A percentile compares a stretch with the other conserved stretches of the same genome.
Conservation (phyloP, 2,113 vertebrate genomes). For the Bos javanicus region DNA sequence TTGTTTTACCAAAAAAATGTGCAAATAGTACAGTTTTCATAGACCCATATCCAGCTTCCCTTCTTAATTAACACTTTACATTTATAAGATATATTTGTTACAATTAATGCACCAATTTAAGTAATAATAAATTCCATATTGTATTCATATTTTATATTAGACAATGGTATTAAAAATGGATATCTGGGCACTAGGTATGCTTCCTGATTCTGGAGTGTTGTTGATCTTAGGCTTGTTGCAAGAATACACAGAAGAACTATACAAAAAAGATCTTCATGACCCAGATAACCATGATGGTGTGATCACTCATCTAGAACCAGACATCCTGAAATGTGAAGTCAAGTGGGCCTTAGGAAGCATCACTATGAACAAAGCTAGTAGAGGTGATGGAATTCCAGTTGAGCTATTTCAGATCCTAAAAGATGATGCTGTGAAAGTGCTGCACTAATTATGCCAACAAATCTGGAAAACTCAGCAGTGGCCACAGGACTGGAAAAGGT, state of each 20-base stretch:
- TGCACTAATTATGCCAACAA: background rate
- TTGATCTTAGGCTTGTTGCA: background rate
- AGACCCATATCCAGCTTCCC: background rate
- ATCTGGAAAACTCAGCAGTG: background rate
- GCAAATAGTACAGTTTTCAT: background rate
- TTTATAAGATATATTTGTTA: background rate
- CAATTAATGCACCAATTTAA: background rate
- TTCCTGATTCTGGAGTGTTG: background rate
- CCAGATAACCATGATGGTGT: background rate
- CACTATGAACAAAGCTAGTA: background rate
- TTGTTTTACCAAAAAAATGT: background rate
- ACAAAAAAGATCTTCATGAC: background rate
- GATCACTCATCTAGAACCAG: background rate
- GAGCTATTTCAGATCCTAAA: background rate
- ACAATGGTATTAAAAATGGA: background rate
- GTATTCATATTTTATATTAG: background rate
- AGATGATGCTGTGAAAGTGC: background rate
- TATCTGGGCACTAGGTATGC: background rate
- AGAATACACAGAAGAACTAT: background rate
- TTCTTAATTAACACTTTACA: background rate
- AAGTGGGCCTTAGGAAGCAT: background rate
- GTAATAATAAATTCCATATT: background rate
- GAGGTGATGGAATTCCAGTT: background rate
- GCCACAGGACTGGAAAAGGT: background rate
- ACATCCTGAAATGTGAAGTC: background rate